Evolutionary conservation across 2,888 invertebrate genomes (phyloP), one percentile per base, ranked within the genome.

Genomic region (Macropis europaea): DNA sequence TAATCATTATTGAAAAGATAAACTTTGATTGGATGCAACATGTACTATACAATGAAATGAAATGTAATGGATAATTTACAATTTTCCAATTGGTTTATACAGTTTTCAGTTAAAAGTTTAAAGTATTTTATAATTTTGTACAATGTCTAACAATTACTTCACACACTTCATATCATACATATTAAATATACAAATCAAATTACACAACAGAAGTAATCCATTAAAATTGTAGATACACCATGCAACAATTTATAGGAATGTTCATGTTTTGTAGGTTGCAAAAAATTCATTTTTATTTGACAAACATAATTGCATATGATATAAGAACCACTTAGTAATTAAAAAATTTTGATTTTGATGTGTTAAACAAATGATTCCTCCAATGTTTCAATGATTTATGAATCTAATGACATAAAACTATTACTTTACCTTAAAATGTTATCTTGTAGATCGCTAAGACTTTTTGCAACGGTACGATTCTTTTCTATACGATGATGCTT

Each of bases 371-470:
- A 36, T 17, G 28, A n/a, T 9, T n/a, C 1, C n/a, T 45, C 3
- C 4, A 32, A 24, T 42, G 26, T 30, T 5, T 26, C 6, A 40
- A 13, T 28, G 13, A n/a, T 26, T 3, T 40, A 26, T 13, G 7
- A 34, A 30, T 45, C 7, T 40, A 57, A 42, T 50, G 34, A 62
- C 32, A 36, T n/a, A 6, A 38, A 40, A 47, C 13, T 30, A 30
- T 48, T 47, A 13, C 24, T 42, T 71, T 82, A 88, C 89, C 87
- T 87, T 47, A 82, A 73, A 68, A 88, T 86, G 73, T 86, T 80
- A 66, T 84, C 73, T 66, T 87, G 86, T 9, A 88, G 76, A 28
- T 64, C 70, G 56, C 73, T 75, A 59, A 86, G 76, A 73, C 82
- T 85, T 70, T 75, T 82, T 28, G 72, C 68, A 63, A 78, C 68